Base-by-base conservation (phyloP, 53 echinoderm and acorn worm species). In the Crossaster papposus region DNA sequence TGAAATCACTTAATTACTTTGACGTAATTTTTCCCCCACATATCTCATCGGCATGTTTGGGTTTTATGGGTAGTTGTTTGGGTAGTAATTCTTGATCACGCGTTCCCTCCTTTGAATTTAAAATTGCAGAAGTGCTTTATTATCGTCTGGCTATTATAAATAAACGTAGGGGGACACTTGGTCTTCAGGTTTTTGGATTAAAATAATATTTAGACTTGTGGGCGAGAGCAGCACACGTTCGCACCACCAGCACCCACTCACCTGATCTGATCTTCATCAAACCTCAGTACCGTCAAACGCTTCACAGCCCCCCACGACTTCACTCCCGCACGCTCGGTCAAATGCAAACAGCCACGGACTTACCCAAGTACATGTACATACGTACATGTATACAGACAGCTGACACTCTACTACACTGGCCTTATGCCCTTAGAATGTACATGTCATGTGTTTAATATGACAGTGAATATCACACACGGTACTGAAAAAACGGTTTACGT, bases 241-340 rank as follows among this genome's bases (percentile, higher is more conserved):
- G 51, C 34, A 87, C 62, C 72, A 77, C 58, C n/a, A 33, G 87
- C 81, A 93, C 79, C 86, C 93, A 77, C 93, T 52, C 93, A 93
- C 86, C 90, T 86, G 90, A 86, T 93, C 90, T 87, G 80, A 93
- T 64, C 70, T 53, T 54, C 4, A 79, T n/a, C 79, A 70, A 77
- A 77, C 85, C 44, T 85, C 37, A n/a, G 64, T 70, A 72, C 90
- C 74, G 86, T 85, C 58, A 77, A 87, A 37, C 75, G 77, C 36
- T 36, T 62, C 87, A 76, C 12, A 76, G 35, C 62, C 17, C 87
- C 77, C 76, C 85, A 85, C 85, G 53, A 77, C 87, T 87, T 62
- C 76, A 87, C 75, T 33, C 76, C 77, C 87, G 62, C 63, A 62
- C 87, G 38, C 77, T 31, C 87, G 77, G 76, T 87, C 14, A 32